Conservation (phyloP, 2,888 invertebrate species). For the Podotricha telesiphe region DNA sequence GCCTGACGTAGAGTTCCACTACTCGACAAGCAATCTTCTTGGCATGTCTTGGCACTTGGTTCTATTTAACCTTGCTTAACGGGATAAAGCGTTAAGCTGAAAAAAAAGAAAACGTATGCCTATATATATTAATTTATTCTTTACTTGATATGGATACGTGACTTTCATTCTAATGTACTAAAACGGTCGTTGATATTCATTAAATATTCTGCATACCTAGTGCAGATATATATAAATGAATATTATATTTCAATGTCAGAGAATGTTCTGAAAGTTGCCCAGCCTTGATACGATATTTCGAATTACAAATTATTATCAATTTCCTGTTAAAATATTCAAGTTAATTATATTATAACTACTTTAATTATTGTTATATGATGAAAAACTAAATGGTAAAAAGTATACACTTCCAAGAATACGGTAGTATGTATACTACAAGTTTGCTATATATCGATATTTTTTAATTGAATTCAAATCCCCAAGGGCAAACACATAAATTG, state of each 20-base stretch:
- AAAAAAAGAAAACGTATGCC: too few relatives aligned
- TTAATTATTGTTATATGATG: slow-evolving; percentile 11
- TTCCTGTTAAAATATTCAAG: slow-evolving; percentile 33
- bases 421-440: background rate
- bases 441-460: background rate
- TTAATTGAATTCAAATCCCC: too few relatives aligned
- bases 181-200: slow-evolving; percentile 1
- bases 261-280: slow-evolving; percentile 42
- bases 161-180: background rate
- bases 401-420: background rate
- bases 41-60: too few relatives aligned
- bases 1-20: too few relatives aligned
- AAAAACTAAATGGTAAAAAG: slow-evolving; percentile 16
- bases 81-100: too few relatives aligned
- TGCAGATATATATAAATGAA: slow-evolving; percentile 23
- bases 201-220: background rate
- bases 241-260: slow-evolving; percentile 39
- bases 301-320: slow-evolving; percentile 37
- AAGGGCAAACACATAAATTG: too few relatives aligned
- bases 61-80: too few relatives aligned
- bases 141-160: background rate
- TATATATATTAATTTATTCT: background rate
- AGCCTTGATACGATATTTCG: slow-evolving; percentile 42
- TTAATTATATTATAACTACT: slow-evolving; percentile 1
- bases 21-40: too few relatives aligned